A percentile compares a stretch with the other conserved stretches of the same genome.
phyloP scores from a whole-genome alignment of 1,140 invertebrate genomes.

The Triops longicaudatus region DNA sequence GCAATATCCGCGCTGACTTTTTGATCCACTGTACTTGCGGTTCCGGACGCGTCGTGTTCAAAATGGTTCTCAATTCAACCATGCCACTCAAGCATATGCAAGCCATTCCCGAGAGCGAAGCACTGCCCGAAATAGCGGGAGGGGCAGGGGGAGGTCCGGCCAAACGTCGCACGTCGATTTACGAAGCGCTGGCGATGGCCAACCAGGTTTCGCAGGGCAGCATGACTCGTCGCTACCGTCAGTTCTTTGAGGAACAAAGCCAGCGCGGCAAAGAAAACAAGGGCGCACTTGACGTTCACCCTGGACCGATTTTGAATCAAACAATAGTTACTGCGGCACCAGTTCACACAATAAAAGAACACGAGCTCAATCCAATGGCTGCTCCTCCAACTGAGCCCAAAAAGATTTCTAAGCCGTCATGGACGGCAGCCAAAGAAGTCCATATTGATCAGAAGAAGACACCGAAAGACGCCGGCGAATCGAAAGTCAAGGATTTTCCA shows the following conservation, averaged over 20 bases:
- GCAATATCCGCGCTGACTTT: not conserved
- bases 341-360: not conserved
- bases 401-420: not conserved
- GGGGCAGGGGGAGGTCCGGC: not conserved
- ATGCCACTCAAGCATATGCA: not conserved
- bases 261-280: not conserved
- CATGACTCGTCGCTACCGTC: conserved; percentile 23
- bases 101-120: not conserved
- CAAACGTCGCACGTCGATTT: conserved; percentile 23
- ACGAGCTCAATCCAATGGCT: too few species aligned
- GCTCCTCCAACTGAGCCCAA: not conserved
- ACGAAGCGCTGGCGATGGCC: conserved; percentile 21
- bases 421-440: not conserved
- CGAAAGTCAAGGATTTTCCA: conserved; percentile 23
- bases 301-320: not conserved
- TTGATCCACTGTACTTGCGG: not conserved
- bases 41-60: not conserved
- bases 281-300: not conserved
- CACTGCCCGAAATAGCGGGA: not conserved
- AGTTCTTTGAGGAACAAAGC: conserved; percentile 22
- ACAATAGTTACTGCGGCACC: not conserved
- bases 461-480: not conserved
- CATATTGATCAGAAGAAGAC: not conserved
- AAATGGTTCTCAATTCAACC: not conserved
- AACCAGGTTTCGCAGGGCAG: conserved; percentile 23